phyloP scores from a whole-genome alignment of 2,888 invertebrate genomes.

The Pachydiplax longipennis region DNA sequence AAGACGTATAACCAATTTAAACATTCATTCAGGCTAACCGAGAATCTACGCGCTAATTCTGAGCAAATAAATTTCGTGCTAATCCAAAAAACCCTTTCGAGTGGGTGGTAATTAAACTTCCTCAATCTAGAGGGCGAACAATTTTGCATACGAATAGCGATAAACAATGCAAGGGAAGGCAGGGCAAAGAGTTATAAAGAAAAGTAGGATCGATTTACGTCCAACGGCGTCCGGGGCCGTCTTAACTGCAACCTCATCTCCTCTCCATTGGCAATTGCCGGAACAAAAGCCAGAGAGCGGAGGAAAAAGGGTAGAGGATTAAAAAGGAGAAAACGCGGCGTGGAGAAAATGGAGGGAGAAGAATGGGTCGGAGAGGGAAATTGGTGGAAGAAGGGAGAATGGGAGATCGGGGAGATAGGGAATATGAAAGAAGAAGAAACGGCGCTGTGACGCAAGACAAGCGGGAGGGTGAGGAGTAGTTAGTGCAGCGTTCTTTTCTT shows the following conservation, averaged over 20 bases:
- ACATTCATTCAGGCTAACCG: too few species aligned
- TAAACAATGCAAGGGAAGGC: background rate
- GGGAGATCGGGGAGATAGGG: background rate
- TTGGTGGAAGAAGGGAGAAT: background rate
- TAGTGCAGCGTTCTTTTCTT: slow-evolving; percentile 44
- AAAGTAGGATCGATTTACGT: background rate
- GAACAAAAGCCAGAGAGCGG: background rate
- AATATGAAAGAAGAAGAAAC: background rate
- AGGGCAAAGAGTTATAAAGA: background rate
- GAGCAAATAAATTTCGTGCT: too few species aligned
- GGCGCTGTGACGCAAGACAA: background rate
- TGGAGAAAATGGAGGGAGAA: background rate
- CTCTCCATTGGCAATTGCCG: background rate
- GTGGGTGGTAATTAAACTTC: too few species aligned
- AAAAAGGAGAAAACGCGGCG: background rate
- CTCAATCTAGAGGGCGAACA: background rate
- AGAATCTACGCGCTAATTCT: too few species aligned
- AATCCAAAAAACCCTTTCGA: too few species aligned
- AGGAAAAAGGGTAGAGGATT: background rate
- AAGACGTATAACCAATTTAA: too few species aligned
- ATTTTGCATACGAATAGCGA: background rate
- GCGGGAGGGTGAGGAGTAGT: slow-evolving; percentile 13
- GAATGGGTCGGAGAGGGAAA: background rate
- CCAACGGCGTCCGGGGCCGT: too few species aligned
- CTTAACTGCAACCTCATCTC: background rate